Percentiles rank a stretch among this genome's conserved stretches.
These are phyloP conservation scores for Menura novaehollandiae DNA, from an alignment of 2,113 vertebrate genomes.

Conservation along the genomic window DNA sequence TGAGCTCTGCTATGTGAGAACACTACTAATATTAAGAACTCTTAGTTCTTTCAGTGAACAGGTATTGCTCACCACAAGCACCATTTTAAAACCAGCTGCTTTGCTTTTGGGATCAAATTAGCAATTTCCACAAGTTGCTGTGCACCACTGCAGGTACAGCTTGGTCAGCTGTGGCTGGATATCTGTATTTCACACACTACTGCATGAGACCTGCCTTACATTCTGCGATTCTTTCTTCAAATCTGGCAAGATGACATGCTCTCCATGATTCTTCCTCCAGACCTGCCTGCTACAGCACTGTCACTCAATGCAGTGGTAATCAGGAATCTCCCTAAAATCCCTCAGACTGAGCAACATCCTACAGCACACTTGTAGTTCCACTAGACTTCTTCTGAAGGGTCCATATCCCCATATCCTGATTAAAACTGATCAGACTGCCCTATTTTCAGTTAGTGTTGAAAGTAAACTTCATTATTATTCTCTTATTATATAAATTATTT, in stretches of 20 bases:
- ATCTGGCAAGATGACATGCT: neutral
- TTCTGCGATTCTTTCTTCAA: neutral
- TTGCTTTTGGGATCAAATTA: neutral
- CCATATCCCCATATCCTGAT: neutral
- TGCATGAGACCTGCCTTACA: neutral
- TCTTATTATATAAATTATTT: neutral
- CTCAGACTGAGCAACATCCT: neutral
- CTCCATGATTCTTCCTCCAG: neutral
- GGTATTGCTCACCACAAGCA: neutral
- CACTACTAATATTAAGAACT: neutral
- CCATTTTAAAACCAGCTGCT: neutral
- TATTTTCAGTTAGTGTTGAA: neutral
- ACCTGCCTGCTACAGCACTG: neutral
- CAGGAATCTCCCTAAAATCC: neutral
- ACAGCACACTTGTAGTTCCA: neutral
- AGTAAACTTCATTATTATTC: neutral
- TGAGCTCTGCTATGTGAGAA: neutral
- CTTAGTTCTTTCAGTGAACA: neutral
- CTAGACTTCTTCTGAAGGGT: neutral
- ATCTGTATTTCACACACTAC: neutral
- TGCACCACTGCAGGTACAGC: neutral
- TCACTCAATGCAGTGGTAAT: neutral
- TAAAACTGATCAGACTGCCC: neutral
- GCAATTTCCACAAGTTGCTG: neutral
- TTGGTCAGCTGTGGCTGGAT: neutral